Evolutionary conservation across 2,797 vertebrate species (phyloP).

Genomic region (Sebastes cheni): DNA sequence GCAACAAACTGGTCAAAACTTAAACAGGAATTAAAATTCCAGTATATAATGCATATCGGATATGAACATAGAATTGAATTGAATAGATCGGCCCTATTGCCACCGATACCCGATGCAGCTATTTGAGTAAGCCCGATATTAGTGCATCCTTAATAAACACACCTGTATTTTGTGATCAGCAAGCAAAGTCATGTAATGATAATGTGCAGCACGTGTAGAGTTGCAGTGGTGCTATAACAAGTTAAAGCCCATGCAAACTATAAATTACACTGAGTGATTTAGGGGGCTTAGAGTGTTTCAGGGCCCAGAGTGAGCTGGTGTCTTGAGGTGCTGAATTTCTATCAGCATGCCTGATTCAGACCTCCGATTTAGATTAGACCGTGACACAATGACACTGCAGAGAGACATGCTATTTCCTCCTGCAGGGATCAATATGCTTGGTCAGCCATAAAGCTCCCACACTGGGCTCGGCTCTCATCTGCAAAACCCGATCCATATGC

Average conservation of each 20-base stretch:
- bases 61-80: no score
- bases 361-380: conserved; percentile 17
- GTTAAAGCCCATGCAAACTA: not conserved
- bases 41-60: no score
- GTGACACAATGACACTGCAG: conserved; percentile 57
- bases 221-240: not conserved
- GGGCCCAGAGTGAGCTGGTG: not conserved
- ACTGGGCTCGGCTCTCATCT: conserved; percentile 40
- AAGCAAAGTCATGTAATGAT: not conserved
- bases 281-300: not conserved
- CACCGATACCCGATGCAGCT: no score
- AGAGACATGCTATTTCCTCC: conserved; percentile 61
- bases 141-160: not conserved
- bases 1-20: no score
- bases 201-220: not conserved
- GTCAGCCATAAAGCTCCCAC: conserved; percentile 62
- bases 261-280: not conserved
- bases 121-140: no score
- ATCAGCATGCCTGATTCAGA: conserved; percentile 15
- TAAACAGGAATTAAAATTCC: no score
- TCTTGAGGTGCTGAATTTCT: not conserved
- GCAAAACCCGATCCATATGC: conserved; percentile 69
- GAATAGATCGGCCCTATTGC: no score
- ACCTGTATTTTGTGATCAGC: not conserved
- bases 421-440: conserved; percentile 64